phyloP scores from a whole-genome alignment of 2,888 invertebrate species.

The Zeuzera pyrina region DNA sequence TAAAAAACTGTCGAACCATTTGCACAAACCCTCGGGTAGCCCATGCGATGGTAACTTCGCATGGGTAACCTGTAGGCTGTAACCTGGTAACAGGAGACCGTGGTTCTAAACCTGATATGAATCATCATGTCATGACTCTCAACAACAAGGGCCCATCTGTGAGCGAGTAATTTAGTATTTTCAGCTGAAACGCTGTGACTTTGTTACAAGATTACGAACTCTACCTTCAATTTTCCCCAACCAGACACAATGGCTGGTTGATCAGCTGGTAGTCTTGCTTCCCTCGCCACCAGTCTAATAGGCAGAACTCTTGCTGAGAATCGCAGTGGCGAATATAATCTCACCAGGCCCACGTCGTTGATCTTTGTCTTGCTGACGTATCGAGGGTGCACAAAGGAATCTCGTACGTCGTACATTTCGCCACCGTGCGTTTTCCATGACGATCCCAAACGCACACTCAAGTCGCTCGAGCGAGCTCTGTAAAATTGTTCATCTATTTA shows the following conservation, averaged over 20 bases:
- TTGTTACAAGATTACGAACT: too few relatives aligned
- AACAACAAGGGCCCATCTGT: too few relatives aligned
- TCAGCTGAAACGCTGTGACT: too few relatives aligned
- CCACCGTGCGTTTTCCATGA: slow-evolving; percentile 66
- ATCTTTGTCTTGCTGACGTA: slow-evolving; percentile 55
- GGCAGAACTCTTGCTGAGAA: slow-evolving; percentile 52
- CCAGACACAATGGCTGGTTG: slow-evolving; percentile 56
- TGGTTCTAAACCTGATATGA: too few relatives aligned
- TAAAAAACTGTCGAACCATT: too few relatives aligned
- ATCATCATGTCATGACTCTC: too few relatives aligned
- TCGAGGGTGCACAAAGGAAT: slow-evolving; percentile 51
- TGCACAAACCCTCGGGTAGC: too few relatives aligned
- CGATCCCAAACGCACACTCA: slow-evolving; percentile 64
- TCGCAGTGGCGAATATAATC: slow-evolving; percentile 45
- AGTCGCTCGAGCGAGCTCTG: slow-evolving; percentile 45
- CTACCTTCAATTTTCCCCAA: slow-evolving; percentile 56
- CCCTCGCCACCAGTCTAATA: slow-evolving; percentile 41
- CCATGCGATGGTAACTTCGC: too few relatives aligned
- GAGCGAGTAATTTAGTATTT: too few relatives aligned
- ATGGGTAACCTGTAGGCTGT: too few relatives aligned
- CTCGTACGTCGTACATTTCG: slow-evolving; percentile 58
- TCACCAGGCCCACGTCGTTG: slow-evolving; percentile 62
- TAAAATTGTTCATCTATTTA: neutral
- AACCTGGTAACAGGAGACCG: too few relatives aligned
- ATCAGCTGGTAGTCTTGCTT: slow-evolving; percentile 32